Conservation (phyloP, 2,797 vertebrate genomes). For the Setipinna tenuifilis region DNA sequence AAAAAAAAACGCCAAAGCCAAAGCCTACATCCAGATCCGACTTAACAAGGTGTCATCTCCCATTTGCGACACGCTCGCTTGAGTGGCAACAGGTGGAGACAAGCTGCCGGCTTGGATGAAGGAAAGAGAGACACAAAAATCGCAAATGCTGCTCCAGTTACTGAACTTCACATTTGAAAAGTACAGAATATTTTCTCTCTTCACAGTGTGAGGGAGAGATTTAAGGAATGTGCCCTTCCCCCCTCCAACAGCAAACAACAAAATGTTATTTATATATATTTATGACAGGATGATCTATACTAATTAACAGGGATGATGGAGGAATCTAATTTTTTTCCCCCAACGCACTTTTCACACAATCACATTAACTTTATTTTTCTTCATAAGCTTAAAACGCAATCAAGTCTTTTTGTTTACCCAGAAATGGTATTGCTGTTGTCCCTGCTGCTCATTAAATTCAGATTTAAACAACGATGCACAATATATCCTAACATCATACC, state of each 20-base stretch:
- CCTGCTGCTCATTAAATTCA: not conserved
- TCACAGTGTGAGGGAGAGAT: not conserved
- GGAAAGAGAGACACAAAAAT: not conserved
- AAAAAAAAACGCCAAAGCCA: not conserved
- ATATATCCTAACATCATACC: not conserved
- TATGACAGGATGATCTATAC: not conserved
- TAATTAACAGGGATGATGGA: not conserved
- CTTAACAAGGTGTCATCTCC: conserved; percentile 19
- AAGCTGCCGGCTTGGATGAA: not conserved
- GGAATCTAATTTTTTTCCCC: not conserved
- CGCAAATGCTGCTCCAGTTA: not conserved
- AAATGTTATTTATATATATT: too few relatives aligned
- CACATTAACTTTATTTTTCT: not conserved
- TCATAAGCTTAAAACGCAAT: not conserved
- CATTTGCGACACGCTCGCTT: not conserved
- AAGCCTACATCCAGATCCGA: conserved; percentile 23
- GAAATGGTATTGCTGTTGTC: not conserved
- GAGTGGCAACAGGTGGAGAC: conserved; percentile 8
- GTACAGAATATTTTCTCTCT: not conserved
- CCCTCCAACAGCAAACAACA: not conserved
- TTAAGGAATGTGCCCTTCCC: not conserved
- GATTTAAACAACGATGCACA: not conserved
- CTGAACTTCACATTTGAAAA: not conserved
- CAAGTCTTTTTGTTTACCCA: not conserved
- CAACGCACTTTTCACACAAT: not conserved